Conservation (phyloP, 2,113 vertebrate genomes). For the Pseudopodoces humilis region DNA sequence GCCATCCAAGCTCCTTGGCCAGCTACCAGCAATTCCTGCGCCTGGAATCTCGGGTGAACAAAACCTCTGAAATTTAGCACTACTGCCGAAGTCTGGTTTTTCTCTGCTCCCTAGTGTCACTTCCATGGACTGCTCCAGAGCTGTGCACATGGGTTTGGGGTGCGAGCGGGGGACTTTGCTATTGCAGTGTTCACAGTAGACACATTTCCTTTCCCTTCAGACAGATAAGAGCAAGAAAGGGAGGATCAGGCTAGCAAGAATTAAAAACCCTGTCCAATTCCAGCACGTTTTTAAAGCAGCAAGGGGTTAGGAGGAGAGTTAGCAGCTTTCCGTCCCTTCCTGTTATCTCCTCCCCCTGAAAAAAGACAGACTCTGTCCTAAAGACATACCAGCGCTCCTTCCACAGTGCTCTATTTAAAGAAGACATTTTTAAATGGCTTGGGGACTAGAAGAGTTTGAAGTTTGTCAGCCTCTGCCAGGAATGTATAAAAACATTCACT, state of each 20-base stretch:
- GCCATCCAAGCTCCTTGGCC: conserved; percentile 42
- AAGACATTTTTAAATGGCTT: neutral
- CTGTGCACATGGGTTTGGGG: neutral
- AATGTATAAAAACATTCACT: neutral
- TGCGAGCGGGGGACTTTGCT: accelerated
- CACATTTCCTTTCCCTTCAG: neutral
- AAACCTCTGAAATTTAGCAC: conserved; percentile 36
- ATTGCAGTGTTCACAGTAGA: neutral
- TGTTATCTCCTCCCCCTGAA: neutral
- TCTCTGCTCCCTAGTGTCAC: conserved; percentile 36
- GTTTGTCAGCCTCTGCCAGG: neutral
- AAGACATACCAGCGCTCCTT: neutral
- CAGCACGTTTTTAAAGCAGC: neutral
- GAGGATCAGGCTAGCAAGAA: neutral
- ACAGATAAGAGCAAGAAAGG: neutral
- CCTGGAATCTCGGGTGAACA: conserved; percentile 39
- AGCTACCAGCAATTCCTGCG: neutral
- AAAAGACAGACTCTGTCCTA: neutral
- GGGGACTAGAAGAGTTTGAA: neutral
- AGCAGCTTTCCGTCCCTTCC: neutral
- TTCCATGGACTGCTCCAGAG: neutral
- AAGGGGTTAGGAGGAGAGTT: neutral
- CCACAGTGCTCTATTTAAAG: neutral
- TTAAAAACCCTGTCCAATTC: neutral
- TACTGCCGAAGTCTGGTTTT: conserved; percentile 19